Base-by-base conservation (phyloP, 2,113 vertebrate genomes). In the Ophthalmolycus amberensis region DNA sequence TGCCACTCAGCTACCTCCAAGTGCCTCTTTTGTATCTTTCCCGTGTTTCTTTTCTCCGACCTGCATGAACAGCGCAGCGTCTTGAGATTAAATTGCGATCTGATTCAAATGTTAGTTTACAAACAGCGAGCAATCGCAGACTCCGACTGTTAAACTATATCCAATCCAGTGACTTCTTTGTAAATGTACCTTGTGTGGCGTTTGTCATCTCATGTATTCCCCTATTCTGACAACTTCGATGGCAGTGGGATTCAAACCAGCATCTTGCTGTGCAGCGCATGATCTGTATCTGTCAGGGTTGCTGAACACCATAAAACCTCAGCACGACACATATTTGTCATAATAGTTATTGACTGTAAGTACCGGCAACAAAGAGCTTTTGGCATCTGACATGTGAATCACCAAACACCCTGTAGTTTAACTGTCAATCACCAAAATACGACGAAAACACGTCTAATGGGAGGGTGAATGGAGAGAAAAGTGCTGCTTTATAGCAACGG, bases 361-460 rank as follows among this genome's bases (percentile, higher is more conserved):
- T 42, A 16, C 50, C 25, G 16, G 60, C 60, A 71, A 34, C 60
- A 59, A 70, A 67, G 11, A 78, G 37, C 46, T 64, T 38, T 62
- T 72, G 59, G 74, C 25, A 66, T 71, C 77, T 68, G 60, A 69
- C 29, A 16, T 27, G 29, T 77, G 82, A 87, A 12, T 67, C 72
- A 73, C 56, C 77, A 46, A 81, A 80, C 14, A 46, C 46, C 67
- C 71, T 34, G 67, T 37, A 65, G 62, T 65, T 67, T 64, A 22
- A 38, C 66, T 59, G 65, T 48, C 67, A 72, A 67, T 67, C 73
- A 77, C 46, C 38, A 8, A 44, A 68, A 52, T 25, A 25, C 6
- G 14, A n/a, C 11, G 18, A 58, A 75, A 16, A 16, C 25, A 65
- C 25, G 48, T 34, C 22, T 54, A 38, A 9, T 27, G n/a, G 11